Conservation (phyloP, 2,113 vertebrate genomes). For the Nyctereutes procyonoides region DNA sequence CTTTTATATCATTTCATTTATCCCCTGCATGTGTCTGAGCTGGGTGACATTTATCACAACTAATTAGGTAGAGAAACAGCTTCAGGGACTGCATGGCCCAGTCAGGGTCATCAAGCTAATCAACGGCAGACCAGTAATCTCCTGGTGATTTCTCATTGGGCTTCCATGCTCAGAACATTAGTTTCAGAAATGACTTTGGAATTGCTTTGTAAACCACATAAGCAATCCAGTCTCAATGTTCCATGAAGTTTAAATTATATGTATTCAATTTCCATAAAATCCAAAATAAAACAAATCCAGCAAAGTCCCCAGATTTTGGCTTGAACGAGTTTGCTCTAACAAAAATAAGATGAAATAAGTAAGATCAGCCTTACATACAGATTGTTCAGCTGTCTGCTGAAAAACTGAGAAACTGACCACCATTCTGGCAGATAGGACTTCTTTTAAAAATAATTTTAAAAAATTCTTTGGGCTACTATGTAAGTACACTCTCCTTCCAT, state of each 20-base stretch:
- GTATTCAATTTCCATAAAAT: constrained; percentile 12
- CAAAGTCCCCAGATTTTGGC: neutral
- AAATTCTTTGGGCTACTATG: neutral
- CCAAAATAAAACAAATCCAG: neutral
- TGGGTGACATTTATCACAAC: neutral
- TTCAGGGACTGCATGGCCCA: neutral
- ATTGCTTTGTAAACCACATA: neutral
- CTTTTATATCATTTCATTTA: neutral
- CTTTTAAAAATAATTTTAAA: neutral
- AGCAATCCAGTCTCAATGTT: neutral
- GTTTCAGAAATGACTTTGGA: neutral
- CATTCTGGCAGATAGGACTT: neutral
- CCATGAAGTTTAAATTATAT: constrained; percentile 17
- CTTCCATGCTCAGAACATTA: neutral
- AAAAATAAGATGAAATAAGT: constrained; percentile 1
- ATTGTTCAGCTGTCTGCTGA: neutral
- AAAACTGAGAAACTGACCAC: neutral
- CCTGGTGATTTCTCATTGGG: neutral
- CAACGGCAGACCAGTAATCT: neutral
- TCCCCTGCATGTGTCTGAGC: neutral
- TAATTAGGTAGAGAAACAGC: neutral
- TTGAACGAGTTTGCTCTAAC: neutral
- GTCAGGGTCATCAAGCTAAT: neutral
- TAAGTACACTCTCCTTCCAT: neutral
- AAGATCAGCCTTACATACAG: neutral